phyloP scores from a whole-genome alignment of 2,113 vertebrate species.

The Otocyon megalotis region DNA sequence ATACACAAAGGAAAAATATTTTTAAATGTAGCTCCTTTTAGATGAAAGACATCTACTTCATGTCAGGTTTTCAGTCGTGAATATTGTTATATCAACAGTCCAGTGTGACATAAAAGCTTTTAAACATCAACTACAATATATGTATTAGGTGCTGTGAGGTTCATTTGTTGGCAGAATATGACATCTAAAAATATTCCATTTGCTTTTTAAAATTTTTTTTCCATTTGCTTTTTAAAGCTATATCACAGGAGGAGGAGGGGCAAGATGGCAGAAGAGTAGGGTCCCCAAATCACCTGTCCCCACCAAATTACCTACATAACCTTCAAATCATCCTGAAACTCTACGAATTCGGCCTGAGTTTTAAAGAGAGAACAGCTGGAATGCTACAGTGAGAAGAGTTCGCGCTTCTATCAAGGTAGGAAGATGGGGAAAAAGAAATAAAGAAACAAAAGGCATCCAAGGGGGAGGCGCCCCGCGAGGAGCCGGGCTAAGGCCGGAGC shows the following conservation, averaged over 20 bases:
- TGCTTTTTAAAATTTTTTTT: not conserved
- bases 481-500: no score
- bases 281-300: no score
- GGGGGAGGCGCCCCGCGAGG: no score
- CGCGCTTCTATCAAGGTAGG: no score
- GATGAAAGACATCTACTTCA: not conserved
- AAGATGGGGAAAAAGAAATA: no score
- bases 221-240: not conserved
- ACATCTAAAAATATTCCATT: constrained; percentile 19
- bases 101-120: not conserved
- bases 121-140: not conserved
- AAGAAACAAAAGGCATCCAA: no score
- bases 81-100: constrained; percentile 12
- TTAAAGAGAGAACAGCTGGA: no score
- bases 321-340: no score
- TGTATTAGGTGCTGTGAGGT: not conserved
- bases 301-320: no score
- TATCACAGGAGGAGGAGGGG: not conserved
- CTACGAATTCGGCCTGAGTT: no score
- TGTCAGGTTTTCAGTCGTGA: not conserved
- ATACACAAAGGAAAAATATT: not conserved
- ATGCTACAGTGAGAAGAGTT: no score
- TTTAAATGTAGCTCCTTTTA: not conserved
- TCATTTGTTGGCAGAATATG: not conserved
- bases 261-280: no score